phyloP scores from a whole-genome alignment of 1,140 invertebrate species.

The Chrysomallon squamiferum region DNA sequence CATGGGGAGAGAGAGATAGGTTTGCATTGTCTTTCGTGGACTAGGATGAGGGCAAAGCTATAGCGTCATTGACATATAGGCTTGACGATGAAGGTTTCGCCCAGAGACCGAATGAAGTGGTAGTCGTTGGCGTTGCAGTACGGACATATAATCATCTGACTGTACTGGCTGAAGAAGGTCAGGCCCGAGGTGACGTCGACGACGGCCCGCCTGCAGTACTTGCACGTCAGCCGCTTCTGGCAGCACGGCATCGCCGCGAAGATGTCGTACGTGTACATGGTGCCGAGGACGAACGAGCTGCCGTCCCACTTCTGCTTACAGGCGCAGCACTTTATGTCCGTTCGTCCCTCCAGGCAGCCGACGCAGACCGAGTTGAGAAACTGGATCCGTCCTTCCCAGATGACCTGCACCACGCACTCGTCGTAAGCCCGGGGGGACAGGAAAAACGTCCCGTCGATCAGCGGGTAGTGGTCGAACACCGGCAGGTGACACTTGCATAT shows the following conservation, averaged over 20 bases:
- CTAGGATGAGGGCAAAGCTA: background rate
- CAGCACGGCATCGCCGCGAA: conserved; percentile 97
- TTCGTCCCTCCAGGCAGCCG: conserved; percentile 85
- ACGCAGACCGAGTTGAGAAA: conserved; percentile 94
- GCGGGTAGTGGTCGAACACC: conserved; percentile 95
- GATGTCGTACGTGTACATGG: conserved; percentile 97
- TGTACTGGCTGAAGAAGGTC: conserved; percentile 95
- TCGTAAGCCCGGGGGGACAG: conserved; percentile 75
- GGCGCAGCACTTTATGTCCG: conserved; percentile 78
- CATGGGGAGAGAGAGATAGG: background rate
- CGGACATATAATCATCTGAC: conserved; percentile 87
- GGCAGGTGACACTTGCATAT: conserved; percentile 87
- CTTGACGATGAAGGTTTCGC: conserved; percentile 52
- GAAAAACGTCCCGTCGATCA: conserved; percentile 97
- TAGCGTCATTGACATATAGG: conserved; percentile 45
- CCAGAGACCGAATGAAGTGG: conserved; percentile 88
- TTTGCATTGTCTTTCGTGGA: background rate
- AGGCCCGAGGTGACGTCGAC: conserved; percentile 65
- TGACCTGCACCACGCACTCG: conserved; percentile 72
- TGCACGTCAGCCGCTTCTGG: conserved; percentile 81
- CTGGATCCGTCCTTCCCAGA: conserved; percentile 75
- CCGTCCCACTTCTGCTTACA: conserved; percentile 92
- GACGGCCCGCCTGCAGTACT: conserved; percentile 54
- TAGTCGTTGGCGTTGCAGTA: conserved; percentile 88
- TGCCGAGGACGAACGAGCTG: conserved; percentile 88